Evolutionary conservation across 2,888 invertebrate species (phyloP).

Genomic region (Laspeyria flexula): DNA sequence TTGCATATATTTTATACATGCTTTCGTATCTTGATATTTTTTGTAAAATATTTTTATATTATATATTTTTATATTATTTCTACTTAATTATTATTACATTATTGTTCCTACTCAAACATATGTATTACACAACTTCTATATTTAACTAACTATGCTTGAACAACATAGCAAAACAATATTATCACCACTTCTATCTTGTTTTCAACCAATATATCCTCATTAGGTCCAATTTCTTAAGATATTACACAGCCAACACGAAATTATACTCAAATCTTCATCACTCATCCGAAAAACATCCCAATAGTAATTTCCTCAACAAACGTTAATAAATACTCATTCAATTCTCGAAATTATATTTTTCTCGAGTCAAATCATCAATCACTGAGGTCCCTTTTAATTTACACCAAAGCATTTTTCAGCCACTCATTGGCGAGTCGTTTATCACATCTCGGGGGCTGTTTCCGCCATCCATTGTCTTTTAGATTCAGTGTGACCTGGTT

Average conservation of each 20-base stretch:
- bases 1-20: too few relatives aligned
- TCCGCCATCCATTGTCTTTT: slow-evolving; percentile 66
- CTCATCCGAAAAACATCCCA: slow-evolving; percentile 31
- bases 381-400: slow-evolving; percentile 68
- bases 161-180: too few relatives aligned
- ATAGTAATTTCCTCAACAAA: slow-evolving; percentile 32
- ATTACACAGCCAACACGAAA: slow-evolving; percentile 7
- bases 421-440: slow-evolving; percentile 73
- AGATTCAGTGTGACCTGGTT: slow-evolving; percentile 63
- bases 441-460: slow-evolving; percentile 63
- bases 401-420: slow-evolving; percentile 65
- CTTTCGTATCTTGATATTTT: too few relatives aligned
- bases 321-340: slow-evolving; percentile 50
- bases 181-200: not conserved
- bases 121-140: too few relatives aligned
- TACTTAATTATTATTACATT: too few relatives aligned
- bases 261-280: slow-evolving; percentile 33
- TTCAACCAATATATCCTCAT: not conserved
- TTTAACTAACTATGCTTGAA: too few relatives aligned
- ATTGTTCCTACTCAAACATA: too few relatives aligned
- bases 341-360: slow-evolving; percentile 56
- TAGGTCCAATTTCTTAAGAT: not conserved
- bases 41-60: too few relatives aligned
- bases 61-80: too few relatives aligned
- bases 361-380: slow-evolving; percentile 63